These are phyloP conservation scores for Rhagium mordax DNA, from an alignment of 2,888 invertebrate species.

Conservation along the genomic window DNA sequence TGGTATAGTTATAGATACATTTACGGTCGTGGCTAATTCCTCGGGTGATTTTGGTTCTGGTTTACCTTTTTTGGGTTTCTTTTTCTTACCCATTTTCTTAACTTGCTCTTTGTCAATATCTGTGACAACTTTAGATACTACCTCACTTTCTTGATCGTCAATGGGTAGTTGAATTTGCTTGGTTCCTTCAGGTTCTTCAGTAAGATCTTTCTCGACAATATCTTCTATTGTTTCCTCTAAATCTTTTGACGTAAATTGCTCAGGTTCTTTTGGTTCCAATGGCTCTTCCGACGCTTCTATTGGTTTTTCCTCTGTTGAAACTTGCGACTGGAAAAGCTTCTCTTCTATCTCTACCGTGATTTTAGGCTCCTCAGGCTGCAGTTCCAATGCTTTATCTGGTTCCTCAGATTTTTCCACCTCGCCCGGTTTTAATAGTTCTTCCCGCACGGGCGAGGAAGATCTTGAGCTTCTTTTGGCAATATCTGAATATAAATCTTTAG, in stretches of 20 bases:
- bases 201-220: not conserved
- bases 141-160: slow-evolving; percentile 42
- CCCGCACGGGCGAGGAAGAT: slow-evolving; percentile 55
- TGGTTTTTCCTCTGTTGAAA: not conserved
- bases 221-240: not conserved
- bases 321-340: too few relatives aligned
- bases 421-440: not conserved
- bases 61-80: slow-evolving; percentile 30
- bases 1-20: slow-evolving; percentile 53
- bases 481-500: slow-evolving; percentile 64
- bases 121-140: slow-evolving; percentile 61
- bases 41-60: slow-evolving; percentile 1
- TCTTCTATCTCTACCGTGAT: not conserved
- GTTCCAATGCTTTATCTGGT: not conserved
- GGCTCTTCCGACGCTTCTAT: slow-evolving; percentile 17
- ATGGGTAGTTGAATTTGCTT: slow-evolving; percentile 37
- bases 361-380: not conserved
- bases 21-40: slow-evolving; percentile 47
- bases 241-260: not conserved
- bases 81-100: slow-evolving; percentile 49
- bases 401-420: not conserved
- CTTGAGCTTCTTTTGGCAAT: slow-evolving; percentile 57
- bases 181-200: slow-evolving; percentile 11
- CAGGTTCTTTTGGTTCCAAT: not conserved
- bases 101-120: slow-evolving; percentile 60